phyloP scores from a whole-genome alignment of 1,140 invertebrate genomes.

The Dinoponera quadriceps region DNA sequence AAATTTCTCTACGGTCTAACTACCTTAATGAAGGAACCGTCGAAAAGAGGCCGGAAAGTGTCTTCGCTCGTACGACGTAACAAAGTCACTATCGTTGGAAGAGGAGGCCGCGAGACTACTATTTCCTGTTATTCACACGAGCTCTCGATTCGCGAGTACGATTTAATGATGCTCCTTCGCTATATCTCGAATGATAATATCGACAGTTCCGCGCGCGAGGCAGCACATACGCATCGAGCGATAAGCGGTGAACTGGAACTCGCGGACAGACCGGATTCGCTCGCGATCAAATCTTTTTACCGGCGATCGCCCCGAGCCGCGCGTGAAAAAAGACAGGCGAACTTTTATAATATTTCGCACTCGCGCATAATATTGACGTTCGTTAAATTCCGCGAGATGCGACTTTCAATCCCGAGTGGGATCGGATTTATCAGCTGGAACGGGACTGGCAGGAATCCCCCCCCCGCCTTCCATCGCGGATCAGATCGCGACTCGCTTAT shows the following conservation, averaged over 20 bases:
- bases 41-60: too few species aligned
- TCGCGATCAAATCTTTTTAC: neutral
- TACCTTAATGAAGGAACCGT: too few species aligned
- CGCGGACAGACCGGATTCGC: neutral
- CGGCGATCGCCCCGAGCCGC: neutral
- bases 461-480: neutral
- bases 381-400: too few species aligned
- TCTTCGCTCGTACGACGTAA: too few species aligned
- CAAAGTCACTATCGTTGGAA: neutral
- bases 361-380: too few species aligned
- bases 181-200: neutral
- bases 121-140: too few species aligned
- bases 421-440: neutral
- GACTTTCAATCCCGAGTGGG: neutral
- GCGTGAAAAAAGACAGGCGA: neutral
- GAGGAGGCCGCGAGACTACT: neutral
- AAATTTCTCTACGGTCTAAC: too few species aligned
- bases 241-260: neutral
- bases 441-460: neutral
- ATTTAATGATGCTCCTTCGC: neutral
- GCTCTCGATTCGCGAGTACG: too few species aligned
- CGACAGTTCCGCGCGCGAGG: neutral
- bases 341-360: too few species aligned
- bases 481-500: conserved; percentile 1
- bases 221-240: neutral